Conservation (phyloP, 53 echinoderm and acorn worm genomes). For the Luidia sarsii region DNA sequence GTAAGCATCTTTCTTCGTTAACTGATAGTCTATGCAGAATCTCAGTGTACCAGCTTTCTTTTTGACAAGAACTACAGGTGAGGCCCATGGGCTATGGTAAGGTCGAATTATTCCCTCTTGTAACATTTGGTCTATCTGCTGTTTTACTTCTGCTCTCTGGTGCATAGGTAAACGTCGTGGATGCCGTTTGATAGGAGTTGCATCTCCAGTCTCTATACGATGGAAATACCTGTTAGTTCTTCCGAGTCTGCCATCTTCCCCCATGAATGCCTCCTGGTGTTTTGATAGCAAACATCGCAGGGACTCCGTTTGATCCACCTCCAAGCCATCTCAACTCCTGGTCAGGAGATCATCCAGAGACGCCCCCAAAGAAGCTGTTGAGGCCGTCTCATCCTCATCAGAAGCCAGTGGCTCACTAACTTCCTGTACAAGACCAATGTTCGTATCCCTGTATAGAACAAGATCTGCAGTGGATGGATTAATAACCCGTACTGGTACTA, state of each 20-base stretch:
- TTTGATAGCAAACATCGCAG: background rate
- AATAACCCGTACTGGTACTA: slow-evolving; percentile 19
- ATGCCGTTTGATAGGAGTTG: slow-evolving; percentile 28
- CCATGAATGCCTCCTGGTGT: background rate
- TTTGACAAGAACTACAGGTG: slow-evolving; percentile 48
- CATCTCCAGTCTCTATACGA: slow-evolving; percentile 57
- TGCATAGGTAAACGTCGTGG: no score
- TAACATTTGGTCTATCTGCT: slow-evolving; percentile 46
- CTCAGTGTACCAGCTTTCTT: slow-evolving; percentile 60
- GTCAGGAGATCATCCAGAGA: background rate
- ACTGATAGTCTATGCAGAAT: slow-evolving; percentile 58
- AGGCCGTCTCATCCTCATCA: no score
- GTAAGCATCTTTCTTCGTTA: slow-evolving; percentile 60
- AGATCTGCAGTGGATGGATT: slow-evolving; percentile 24
- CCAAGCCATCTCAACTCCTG: background rate
- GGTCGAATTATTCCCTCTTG: slow-evolving; percentile 34
- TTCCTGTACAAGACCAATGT: background rate
- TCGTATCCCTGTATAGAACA: slow-evolving; percentile 7
- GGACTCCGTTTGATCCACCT: background rate
- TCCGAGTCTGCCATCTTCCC: slow-evolving; percentile 41
- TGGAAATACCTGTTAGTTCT: slow-evolving; percentile 46
- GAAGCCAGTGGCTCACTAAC: background rate
- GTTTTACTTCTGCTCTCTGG: slow-evolving; percentile 27
- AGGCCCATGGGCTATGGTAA: slow-evolving; percentile 49
- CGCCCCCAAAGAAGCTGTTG: background rate